These are phyloP conservation scores for Stomatorhinus walkeri DNA, from an alignment of 2,797 vertebrate genomes.

Conservation along the genomic window DNA sequence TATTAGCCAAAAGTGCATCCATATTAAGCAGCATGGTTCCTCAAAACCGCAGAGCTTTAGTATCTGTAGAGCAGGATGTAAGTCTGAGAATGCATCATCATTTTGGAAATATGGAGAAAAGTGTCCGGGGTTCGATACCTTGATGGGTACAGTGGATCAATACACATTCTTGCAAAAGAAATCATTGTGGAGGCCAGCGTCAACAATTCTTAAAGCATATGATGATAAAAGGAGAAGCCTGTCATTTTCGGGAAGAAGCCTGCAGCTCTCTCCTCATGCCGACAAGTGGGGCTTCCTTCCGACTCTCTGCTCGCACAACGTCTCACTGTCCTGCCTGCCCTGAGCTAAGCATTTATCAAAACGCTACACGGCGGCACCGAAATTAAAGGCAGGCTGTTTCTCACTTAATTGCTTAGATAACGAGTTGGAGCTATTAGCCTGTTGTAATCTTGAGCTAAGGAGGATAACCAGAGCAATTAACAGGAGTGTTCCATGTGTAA, in stretches of 20 bases:
- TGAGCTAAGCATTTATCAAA: conserved; percentile 33
- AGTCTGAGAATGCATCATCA: conserved; percentile 33
- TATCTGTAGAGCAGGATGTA: conserved; percentile 15
- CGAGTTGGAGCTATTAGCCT: conserved; percentile 58
- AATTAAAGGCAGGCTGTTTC: conserved; percentile 59
- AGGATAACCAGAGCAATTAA: conserved; percentile 49
- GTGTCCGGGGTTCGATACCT: conserved; percentile 36
- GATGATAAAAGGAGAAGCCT: conserved; percentile 37
- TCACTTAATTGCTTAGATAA: conserved; percentile 64
- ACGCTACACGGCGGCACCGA: conserved; percentile 54
- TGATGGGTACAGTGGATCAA: conserved; percentile 34
- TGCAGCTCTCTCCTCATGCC: conserved; percentile 39
- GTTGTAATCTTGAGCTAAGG: conserved; percentile 45
- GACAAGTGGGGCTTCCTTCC: conserved; percentile 33
- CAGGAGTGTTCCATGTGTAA: conserved; percentile 34
- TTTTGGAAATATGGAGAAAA: conserved; percentile 33
- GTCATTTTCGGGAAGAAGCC: conserved; percentile 43
- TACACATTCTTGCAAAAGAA: conserved; percentile 22
- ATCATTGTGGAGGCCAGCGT: conserved; percentile 26
- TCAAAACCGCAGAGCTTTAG: conserved; percentile 19
- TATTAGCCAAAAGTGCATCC: conserved; percentile 39
- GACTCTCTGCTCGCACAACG: conserved; percentile 19
- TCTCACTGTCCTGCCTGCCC: conserved; percentile 37
- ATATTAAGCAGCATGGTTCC: conserved; percentile 18
- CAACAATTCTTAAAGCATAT: conserved; percentile 16